Evolutionary conservation across 2,888 invertebrate species (phyloP).

Genomic region (Scotopteryx bipunctaria): DNA sequence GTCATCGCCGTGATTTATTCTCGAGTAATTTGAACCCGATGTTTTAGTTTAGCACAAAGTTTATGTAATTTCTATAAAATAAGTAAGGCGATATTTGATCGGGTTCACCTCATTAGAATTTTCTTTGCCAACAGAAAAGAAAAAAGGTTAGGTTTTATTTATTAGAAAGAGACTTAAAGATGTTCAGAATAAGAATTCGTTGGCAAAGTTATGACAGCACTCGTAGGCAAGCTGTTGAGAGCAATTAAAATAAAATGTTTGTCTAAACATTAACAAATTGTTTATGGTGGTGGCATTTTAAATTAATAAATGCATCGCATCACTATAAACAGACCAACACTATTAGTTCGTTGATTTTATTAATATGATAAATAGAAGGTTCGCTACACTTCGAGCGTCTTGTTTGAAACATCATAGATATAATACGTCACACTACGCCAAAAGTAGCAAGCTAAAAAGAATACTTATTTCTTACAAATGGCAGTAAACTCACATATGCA

Average conservation of each 20-base stretch:
- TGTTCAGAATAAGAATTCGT: constrained; percentile 10
- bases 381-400: not conserved
- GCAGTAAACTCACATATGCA: constrained; percentile 67
- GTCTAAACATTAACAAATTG: constrained; percentile 58
- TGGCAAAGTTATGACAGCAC: constrained; percentile 36
- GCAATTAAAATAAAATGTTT: constrained; percentile 56
- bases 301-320: constrained; percentile 52
- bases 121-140: constrained; percentile 9
- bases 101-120: constrained; percentile 5
- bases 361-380: not conserved
- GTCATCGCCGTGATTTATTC: constrained; percentile 28
- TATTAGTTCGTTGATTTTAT: not conserved
- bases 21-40: constrained; percentile 21
- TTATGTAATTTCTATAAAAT: not conserved
- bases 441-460: not conserved
- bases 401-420: too few relatives aligned
- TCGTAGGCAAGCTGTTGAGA: constrained; percentile 51
- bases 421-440: too few relatives aligned
- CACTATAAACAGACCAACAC: constrained; percentile 20
- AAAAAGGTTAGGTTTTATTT: not conserved
- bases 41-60: not conserved
- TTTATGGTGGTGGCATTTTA: constrained; percentile 51
- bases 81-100: not conserved
- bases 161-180: not conserved
- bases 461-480: not conserved